Evolutionary conservation across 2,113 vertebrate genomes (phyloP).

Genomic region (Ovis aries): DNA sequence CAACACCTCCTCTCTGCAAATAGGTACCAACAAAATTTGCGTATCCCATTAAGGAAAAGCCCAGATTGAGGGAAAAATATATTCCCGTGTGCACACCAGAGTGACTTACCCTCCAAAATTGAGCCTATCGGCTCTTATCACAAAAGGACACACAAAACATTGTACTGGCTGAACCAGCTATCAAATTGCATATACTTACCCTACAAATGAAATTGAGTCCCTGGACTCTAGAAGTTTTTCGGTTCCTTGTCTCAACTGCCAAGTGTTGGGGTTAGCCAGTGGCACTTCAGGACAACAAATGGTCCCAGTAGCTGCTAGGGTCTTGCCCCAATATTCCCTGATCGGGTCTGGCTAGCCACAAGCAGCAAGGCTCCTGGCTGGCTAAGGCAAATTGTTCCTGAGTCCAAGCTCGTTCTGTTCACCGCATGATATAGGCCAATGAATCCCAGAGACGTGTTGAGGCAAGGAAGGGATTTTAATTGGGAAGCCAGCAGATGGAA

Average conservation of each 20-base stretch:
- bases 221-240: not conserved
- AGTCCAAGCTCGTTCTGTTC: not conserved
- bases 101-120: not conserved
- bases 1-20: not conserved
- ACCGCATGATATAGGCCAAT: not conserved
- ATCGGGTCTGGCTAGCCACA: not conserved
- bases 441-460: not conserved
- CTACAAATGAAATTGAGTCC: not conserved
- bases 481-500: not conserved
- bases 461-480: not conserved
- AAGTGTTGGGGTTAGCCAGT: not conserved
- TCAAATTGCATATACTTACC: not conserved
- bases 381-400: not conserved
- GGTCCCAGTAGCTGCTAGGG: not conserved
- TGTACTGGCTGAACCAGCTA: not conserved
- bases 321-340: not conserved
- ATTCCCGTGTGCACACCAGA: not conserved
- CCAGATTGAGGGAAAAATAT: not conserved
- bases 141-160: not conserved
- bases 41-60: not conserved
- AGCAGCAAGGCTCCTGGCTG: not conserved
- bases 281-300: not conserved
- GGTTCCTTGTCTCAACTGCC: not conserved
- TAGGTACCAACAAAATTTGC: not conserved
- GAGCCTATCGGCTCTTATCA: rapidly evolving